A percentile compares a stretch with the other conserved stretches of the same genome.
Conservation (phyloP, 2,888 invertebrate genomes). For the Heteromyza rotundicornis region DNA sequence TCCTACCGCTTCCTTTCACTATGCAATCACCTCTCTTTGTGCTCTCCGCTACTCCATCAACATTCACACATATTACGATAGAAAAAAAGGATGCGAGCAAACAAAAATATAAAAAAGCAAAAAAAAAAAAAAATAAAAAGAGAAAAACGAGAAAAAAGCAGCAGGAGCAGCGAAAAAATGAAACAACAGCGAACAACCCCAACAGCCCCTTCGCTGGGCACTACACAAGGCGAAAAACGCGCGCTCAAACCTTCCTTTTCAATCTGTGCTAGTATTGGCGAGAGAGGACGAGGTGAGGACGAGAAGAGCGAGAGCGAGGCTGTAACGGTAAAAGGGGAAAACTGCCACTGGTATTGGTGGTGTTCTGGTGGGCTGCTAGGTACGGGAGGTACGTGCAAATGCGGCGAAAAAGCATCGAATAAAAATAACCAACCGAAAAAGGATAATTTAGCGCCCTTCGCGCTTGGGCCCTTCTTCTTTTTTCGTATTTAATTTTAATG, state of each 20-base stretch:
- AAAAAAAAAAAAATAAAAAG: slow-evolving; percentile 24
- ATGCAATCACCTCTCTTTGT: slow-evolving; percentile 11
- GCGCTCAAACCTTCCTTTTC: slow-evolving; percentile 2
- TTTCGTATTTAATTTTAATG: background rate
- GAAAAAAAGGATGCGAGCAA: slow-evolving; percentile 33
- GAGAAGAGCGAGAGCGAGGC: background rate
- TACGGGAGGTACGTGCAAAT: background rate
- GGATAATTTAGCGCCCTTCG: slow-evolving; percentile 39
- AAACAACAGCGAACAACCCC: slow-evolving; percentile 30
- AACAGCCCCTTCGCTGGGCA: slow-evolving; percentile 11
- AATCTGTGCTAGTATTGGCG: background rate
- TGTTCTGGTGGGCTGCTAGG: background rate
- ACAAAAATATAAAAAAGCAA: slow-evolving; percentile 24
- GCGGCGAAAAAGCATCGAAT: slow-evolving; percentile 21
- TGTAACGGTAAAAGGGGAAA: too few species aligned
- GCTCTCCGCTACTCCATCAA: too few species aligned
- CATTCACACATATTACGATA: slow-evolving; percentile 15
- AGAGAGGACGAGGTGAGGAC: slow-evolving; percentile 1
- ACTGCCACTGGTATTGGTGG: slow-evolving; percentile 30
- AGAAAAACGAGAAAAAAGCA: slow-evolving; percentile 23
- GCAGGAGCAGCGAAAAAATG: slow-evolving; percentile 19
- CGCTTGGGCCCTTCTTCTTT: background rate
- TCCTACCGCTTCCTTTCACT: background rate
- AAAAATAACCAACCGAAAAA: slow-evolving; percentile 47
- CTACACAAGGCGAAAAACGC: background rate